Percentiles rank a stretch among this genome's conserved stretches.
These are phyloP conservation scores for Aphyosemion australe DNA, from an alignment of 2,113 vertebrate species.

Conservation along the genomic window DNA sequence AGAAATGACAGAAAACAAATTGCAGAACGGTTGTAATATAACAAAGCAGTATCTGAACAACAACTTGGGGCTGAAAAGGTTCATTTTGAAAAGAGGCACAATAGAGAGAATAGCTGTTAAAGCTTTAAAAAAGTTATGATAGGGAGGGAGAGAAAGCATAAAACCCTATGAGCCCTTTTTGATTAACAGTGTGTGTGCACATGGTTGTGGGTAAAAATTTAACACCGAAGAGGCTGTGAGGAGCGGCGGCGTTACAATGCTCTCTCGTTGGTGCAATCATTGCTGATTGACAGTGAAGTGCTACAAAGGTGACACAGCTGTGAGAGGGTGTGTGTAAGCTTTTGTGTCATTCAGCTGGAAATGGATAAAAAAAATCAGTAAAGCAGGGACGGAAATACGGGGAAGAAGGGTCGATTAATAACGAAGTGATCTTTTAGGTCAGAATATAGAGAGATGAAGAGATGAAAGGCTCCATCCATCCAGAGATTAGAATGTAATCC, in stretches of 20 bases:
- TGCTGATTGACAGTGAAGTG: conserved; percentile 45
- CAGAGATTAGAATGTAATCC: conserved; percentile 71
- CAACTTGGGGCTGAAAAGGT: conserved; percentile 25
- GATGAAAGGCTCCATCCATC: conserved; percentile 63
- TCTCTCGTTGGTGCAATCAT: conserved; percentile 49
- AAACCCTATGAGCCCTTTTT: conserved; percentile 1
- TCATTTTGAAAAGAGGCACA: conserved; percentile 28
- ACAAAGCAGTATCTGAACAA: conserved; percentile 34
- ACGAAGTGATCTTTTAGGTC: conserved; percentile 39
- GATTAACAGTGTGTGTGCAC: neutral
- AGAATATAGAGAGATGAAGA: conserved; percentile 39
- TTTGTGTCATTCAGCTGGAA: conserved; percentile 20
- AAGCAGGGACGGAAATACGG: conserved; percentile 37
- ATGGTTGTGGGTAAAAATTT: conserved; percentile 16
- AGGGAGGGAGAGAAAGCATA: neutral
- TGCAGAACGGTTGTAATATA: conserved; percentile 7
- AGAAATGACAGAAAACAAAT: conserved; percentile 5
- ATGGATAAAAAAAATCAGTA: conserved; percentile 37
- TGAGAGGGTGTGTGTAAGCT: conserved; percentile 18
- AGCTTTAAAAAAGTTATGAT: conserved; percentile 11
- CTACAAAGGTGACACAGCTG: conserved; percentile 53
- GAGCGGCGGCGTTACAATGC: conserved; percentile 25
- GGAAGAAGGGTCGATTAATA: neutral
- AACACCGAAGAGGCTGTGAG: conserved; percentile 21
- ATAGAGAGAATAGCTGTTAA: conserved; percentile 20